These are phyloP conservation scores for Lepilemur ruficaudatus DNA, from an alignment of 2,797 vertebrate genomes.

Conservation along the genomic window DNA sequence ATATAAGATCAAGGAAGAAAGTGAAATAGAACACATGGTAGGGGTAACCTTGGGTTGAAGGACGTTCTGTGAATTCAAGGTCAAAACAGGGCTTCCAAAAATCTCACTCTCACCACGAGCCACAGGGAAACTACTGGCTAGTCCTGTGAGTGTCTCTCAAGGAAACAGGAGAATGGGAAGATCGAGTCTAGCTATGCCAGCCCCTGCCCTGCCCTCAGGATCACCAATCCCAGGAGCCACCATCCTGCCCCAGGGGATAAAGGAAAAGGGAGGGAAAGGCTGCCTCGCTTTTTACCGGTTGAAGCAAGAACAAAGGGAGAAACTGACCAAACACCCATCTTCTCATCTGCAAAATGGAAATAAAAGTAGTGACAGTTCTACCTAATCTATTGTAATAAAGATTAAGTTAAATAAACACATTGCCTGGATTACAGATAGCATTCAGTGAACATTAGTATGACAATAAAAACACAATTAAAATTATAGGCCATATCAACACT, in stretches of 20 bases:
- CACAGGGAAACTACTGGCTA: neutral
- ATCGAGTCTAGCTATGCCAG: neutral
- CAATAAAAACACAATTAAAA: neutral
- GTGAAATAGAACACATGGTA: neutral
- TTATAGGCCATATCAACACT: neutral
- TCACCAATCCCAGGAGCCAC: neutral
- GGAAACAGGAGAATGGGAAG: neutral
- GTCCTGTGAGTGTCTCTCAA: neutral
- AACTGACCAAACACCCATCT: neutral
- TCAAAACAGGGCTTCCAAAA: neutral
- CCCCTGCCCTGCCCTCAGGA: neutral
- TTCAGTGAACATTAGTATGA: neutral
- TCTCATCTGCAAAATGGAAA: neutral
- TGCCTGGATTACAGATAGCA: neutral
- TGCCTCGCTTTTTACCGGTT: neutral
- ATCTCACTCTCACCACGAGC: neutral
- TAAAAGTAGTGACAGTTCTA: neutral
- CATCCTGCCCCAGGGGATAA: neutral
- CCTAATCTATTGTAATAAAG: neutral
- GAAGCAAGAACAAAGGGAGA: neutral
- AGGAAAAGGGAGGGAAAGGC: neutral
- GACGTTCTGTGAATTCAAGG: neutral
- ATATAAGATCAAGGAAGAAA: neutral
- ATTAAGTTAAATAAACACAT: neutral
- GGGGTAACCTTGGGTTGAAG: neutral